Percentiles rank a stretch among this genome's conserved stretches.
Conservation (phyloP, 2,797 vertebrate species). For the Mustela erminea region DNA sequence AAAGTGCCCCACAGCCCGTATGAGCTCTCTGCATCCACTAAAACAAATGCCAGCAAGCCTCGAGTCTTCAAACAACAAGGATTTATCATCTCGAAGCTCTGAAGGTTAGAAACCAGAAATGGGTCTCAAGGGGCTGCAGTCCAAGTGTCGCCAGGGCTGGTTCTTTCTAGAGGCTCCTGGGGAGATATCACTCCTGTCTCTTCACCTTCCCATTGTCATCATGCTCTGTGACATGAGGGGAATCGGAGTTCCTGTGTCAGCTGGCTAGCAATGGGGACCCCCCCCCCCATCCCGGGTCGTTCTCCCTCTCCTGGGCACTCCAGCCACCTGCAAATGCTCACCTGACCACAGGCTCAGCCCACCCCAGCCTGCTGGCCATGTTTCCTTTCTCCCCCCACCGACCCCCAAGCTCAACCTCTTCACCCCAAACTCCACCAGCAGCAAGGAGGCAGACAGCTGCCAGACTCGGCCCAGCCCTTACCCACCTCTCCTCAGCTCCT, state of each 20-base stretch:
- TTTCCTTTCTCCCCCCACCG: neutral
- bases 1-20: fast-evolving
- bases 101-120: neutral
- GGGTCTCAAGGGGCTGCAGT: fast-evolving
- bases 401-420: neutral
- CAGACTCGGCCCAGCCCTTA: neutral
- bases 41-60: too few relatives aligned
- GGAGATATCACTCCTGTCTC: neutral
- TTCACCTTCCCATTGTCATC: neutral
- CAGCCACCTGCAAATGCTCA: neutral
- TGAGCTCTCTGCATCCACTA: neutral
- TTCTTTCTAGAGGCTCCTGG: neutral
- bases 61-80: neutral
- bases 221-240: neutral
- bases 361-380: neutral
- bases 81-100: neutral
- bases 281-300: neutral
- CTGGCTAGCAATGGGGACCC: neutral
- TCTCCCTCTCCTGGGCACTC: neutral
- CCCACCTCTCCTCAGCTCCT: neutral
- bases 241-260: neutral
- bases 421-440: neutral
- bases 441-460: neutral
- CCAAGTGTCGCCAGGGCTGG: neutral
- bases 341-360: neutral